Evolutionary conservation across 2,888 invertebrate species (phyloP).

Genomic region (Callyntrura sp.): DNA sequence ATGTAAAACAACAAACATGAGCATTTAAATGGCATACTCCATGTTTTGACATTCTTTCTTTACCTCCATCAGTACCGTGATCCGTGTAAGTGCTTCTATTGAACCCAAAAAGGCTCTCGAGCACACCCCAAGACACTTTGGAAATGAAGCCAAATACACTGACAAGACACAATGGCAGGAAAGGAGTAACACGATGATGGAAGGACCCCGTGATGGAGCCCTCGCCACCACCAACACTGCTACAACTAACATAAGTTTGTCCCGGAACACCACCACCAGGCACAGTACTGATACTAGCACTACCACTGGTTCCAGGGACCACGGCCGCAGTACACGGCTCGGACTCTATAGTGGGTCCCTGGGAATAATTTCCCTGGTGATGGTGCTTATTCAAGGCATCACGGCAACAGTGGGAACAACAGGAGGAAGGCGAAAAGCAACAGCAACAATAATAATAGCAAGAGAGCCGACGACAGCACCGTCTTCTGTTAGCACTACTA

Average conservation of each 20-base stretch:
- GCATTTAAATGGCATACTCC: too few species aligned
- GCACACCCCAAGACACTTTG: constrained; percentile 83
- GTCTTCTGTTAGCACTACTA: neutral
- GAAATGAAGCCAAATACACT: constrained; percentile 82
- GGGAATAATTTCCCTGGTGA: constrained; percentile 73
- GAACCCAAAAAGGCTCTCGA: constrained; percentile 83
- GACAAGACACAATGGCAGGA: constrained; percentile 81
- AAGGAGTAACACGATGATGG: constrained; percentile 72
- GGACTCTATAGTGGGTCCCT: constrained; percentile 68
- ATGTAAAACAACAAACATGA: neutral
- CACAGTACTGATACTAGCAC: neutral
- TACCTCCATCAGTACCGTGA: constrained; percentile 83
- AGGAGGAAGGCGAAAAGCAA: constrained; percentile 66
- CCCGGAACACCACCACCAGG: neutral
- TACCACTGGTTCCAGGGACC: constrained; percentile 30
- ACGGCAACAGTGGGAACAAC: constrained; percentile 61
- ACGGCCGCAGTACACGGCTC: constrained; percentile 26
- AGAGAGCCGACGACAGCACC: constrained; percentile 50
- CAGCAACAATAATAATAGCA: constrained; percentile 77
- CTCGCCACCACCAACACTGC: constrained; percentile 5
- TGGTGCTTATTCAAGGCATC: constrained; percentile 40
- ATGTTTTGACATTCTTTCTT: too few species aligned
- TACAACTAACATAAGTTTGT: neutral
- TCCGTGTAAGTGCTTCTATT: constrained; percentile 80
- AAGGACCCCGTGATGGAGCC: constrained; percentile 73